These are phyloP conservation scores for Trachelus iudaicus DNA, from an alignment of 2,888 invertebrate genomes.

Conservation along the genomic window DNA sequence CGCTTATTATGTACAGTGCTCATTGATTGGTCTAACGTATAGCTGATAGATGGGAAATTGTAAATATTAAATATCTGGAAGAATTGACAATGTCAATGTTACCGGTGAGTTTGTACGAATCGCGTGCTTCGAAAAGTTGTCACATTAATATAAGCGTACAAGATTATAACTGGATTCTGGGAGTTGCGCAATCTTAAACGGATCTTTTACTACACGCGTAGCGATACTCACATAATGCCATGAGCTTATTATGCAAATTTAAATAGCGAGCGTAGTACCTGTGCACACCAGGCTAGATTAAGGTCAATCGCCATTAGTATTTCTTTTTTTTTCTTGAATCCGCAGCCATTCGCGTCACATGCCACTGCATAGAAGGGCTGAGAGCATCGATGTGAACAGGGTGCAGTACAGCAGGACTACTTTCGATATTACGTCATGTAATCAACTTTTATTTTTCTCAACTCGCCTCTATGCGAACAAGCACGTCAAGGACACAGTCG, in stretches of 20 bases:
- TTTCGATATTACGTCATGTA: constrained; percentile 41
- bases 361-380: neutral
- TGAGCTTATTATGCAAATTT: neutral
- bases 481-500: neutral
- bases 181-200: neutral
- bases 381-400: neutral
- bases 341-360: neutral
- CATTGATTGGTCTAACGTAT: too few relatives aligned
- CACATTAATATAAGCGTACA: neutral
- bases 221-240: neutral
- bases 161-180: neutral
- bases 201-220: neutral
- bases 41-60: neutral
- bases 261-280: neutral
- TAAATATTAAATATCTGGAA: neutral
- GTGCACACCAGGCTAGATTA: neutral
- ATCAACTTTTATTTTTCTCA: constrained; percentile 24
- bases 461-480: neutral
- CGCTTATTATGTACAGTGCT: too few relatives aligned
- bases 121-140: neutral
- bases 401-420: constrained; percentile 24
- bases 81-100: neutral
- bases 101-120: neutral
- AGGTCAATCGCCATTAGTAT: neutral
- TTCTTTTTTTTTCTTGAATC: neutral